These are phyloP conservation scores for Hydractinia echinata DNA, from an alignment of 30 jellyfish, hydroid and myxozoan species.

Conservation along the genomic window DNA sequence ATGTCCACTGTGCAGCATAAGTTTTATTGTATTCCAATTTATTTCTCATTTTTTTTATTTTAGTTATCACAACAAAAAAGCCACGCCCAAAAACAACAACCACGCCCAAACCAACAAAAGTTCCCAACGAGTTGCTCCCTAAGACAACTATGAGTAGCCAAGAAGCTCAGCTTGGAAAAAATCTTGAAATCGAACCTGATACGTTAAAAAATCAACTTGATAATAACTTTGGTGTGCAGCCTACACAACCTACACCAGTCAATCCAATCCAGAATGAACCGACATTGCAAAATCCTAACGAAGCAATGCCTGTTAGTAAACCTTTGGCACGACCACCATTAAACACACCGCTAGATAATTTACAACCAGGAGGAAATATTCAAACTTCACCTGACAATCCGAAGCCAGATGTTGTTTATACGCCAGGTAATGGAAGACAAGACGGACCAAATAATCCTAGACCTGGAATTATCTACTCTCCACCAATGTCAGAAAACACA, in stretches of 20 bases:
- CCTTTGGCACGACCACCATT: not conserved
- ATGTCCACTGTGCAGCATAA: too few relatives aligned
- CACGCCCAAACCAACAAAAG: constrained; percentile 9
- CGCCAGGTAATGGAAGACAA: constrained; percentile 14
- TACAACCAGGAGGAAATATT: not conserved
- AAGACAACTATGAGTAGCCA: constrained; percentile 8
- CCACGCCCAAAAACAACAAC: constrained; percentile 10
- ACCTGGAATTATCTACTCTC: constrained; percentile 9
- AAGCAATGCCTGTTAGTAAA: not conserved
- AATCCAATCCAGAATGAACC: not conserved
- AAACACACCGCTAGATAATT: not conserved
- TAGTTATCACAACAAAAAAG: not conserved
- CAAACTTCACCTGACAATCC: constrained; percentile 4
- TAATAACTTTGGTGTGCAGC: not conserved
- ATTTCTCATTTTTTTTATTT: not conserved
- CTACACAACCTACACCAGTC: not conserved
- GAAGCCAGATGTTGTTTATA: not conserved
- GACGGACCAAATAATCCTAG: constrained; percentile 7
- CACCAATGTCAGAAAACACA: not conserved
- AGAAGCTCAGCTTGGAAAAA: not conserved
- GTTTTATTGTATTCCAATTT: not conserved
- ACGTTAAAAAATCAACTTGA: not conserved
- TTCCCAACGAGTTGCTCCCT: constrained; percentile 6
- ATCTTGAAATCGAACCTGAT: not conserved
- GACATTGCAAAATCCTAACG: not conserved